Percentiles rank a stretch among this genome's conserved stretches.
These are phyloP conservation scores for Malurus leucopterus DNA, from an alignment of 2,797 vertebrate species.

Conservation along the genomic window DNA sequence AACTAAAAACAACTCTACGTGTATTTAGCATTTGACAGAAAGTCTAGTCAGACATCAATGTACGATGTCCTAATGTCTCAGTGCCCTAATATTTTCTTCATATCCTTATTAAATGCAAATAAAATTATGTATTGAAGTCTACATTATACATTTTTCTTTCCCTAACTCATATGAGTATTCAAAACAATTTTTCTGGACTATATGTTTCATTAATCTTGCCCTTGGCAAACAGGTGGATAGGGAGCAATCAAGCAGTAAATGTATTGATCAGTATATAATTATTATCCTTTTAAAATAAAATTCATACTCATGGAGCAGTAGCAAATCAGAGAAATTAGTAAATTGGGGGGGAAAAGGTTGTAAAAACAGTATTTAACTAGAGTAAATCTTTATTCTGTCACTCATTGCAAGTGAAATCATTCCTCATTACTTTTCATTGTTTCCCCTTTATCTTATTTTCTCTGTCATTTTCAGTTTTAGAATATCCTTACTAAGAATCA, in stretches of 20 bases:
- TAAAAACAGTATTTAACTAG: not conserved
- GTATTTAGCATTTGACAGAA: not conserved
- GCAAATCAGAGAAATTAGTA: not conserved
- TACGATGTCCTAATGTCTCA: not conserved
- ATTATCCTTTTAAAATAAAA: not conserved
- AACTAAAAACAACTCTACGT: not conserved
- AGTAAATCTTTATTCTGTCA: not conserved
- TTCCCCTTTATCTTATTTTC: not conserved
- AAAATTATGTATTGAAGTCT: not conserved
- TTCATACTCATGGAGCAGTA: not conserved
- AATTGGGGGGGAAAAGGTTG: not conserved
- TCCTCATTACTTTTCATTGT: rapidly evolving
- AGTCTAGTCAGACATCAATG: not conserved
- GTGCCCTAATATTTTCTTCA: not conserved
- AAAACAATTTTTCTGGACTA: not conserved
- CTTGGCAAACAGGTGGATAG: not conserved
- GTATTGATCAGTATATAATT: not conserved
- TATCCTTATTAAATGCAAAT: not conserved
- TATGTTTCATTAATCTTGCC: not conserved
- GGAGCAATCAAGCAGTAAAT: not conserved
- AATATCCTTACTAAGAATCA: not conserved
- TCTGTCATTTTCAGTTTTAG: not conserved
- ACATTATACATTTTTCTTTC: not conserved
- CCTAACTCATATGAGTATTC: not conserved
- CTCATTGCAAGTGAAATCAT: not conserved